Base-by-base conservation (phyloP, 1,140 invertebrate genomes). In the Popillia japonica region DNA sequence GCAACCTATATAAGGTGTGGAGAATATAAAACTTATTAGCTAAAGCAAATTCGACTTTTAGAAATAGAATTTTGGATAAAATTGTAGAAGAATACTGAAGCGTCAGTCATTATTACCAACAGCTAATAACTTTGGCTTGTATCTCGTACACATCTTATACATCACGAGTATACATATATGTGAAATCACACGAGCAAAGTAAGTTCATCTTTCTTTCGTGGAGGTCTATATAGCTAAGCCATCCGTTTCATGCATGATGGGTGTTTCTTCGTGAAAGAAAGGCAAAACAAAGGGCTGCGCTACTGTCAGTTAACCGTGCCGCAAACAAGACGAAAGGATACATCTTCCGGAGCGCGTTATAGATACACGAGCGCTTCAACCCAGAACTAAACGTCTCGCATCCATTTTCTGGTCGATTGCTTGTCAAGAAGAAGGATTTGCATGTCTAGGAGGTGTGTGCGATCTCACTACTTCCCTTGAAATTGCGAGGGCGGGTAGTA, bases 361-460 rank as follows among this genome's bases (percentile, higher is more conserved):
- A 17, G 6, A 55, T n/a, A 55, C 14, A n/a, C 48, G 48, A 55
- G 14, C 48, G 48, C 48, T 55, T 55, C 48, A 14, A 17, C 48
- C 48, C 48, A 55, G 48, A 55, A 55, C 48, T 55, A 55, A 55
- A 17, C 48, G 48, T n/a, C 48, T 55, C 48, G 48, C 48, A 55
- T 55, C 48, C 48, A 55, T 55, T 55, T 55, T 55, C 48, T 55
- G 17, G 48, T 55, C 48, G 48, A 55, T 55, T 55, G 48, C 48
- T 55, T 55, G 48, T 55, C 48, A 55, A 55, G 48, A 55, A 55
- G 48, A 55, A 55, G 48, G 48, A 55, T 55, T 55, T 55, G 48
- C 48, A 55, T 55, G 48, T 55, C 48, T 55, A 55, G 27, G 27
- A 34, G 27, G 27, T 34, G 27, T 34, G 27, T 34, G 48, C 48